These are phyloP conservation scores for Syritta pipiens DNA, from an alignment of 2,888 invertebrate genomes.

Conservation along the genomic window DNA sequence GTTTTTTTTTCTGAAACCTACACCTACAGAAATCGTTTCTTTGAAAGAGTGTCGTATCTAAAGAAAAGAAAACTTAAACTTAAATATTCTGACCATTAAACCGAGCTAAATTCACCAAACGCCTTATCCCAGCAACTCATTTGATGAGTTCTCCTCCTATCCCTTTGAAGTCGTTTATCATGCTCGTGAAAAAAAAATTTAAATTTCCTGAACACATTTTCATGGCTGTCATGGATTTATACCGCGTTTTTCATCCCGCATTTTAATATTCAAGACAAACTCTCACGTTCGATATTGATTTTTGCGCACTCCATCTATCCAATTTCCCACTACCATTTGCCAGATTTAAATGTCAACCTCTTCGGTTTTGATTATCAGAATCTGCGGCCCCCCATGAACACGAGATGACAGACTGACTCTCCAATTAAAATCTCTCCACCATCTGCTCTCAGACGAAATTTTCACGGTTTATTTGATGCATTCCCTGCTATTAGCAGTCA, in stretches of 20 bases:
- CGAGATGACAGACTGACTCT: constrained; percentile 10
- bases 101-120: no score
- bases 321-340: not conserved
- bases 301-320: not conserved
- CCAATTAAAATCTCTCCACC: constrained; percentile 24
- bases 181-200: no score
- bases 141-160: no score
- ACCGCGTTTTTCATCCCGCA: not conserved
- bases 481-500: constrained; percentile 33
- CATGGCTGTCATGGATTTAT: not conserved
- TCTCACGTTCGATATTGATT: constrained; percentile 42
- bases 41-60: no score
- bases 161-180: no score
- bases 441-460: constrained; percentile 34
- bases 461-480: constrained; percentile 51
- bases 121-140: no score
- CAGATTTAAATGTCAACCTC: constrained; percentile 14
- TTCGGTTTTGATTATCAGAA: constrained; percentile 20
- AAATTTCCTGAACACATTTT: not conserved
- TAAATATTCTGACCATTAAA: no score
- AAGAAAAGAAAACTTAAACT: no score
- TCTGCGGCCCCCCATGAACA: no score
- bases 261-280: constrained; percentile 31
- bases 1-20: no score
- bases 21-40: no score